Conservation (phyloP, 1,140 invertebrate species). For the Drosophila insularis region DNA sequence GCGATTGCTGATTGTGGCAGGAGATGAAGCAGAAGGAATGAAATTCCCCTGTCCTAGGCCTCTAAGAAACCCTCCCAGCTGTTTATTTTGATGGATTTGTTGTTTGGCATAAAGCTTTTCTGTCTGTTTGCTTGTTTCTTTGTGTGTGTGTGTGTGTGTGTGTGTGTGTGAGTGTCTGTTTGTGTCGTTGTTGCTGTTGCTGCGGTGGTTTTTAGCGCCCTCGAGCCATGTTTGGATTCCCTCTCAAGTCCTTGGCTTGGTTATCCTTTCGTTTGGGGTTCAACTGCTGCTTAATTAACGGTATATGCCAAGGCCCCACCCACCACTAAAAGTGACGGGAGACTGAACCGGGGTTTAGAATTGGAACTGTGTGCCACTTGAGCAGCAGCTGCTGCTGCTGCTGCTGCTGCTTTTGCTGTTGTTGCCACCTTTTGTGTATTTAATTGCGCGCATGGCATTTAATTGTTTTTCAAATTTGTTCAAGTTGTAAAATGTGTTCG, state of each 20-base stretch:
- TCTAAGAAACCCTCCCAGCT: slow-evolving; percentile 57
- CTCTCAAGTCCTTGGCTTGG: slow-evolving; percentile 13
- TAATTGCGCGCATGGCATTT: slow-evolving; percentile 81
- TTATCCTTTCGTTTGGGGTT: slow-evolving; percentile 35
- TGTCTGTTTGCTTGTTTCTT: slow-evolving; percentile 46
- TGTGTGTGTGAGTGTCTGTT: slow-evolving; percentile 36
- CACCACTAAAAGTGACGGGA: slow-evolving; percentile 16
- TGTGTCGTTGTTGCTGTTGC: slow-evolving; percentile 41
- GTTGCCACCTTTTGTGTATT: slow-evolving; percentile 80
- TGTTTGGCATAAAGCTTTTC: slow-evolving; percentile 36
- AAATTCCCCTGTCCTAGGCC: slow-evolving; percentile 7
- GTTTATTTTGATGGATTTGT: slow-evolving; percentile 81
- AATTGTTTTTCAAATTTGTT: slow-evolving; percentile 82
- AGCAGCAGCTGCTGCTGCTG: slow-evolving; percentile 46
- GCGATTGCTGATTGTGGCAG: not conserved
- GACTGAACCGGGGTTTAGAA: not conserved
- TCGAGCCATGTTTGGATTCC: slow-evolving; percentile 41
- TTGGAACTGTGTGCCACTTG: slow-evolving; percentile 55
- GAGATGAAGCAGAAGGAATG: slow-evolving; percentile 27
- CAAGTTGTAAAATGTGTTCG: slow-evolving; percentile 67
- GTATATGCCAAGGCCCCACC: slow-evolving; percentile 54
- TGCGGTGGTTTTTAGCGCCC: slow-evolving; percentile 44
- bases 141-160: slow-evolving; percentile 75
- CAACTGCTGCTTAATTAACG: slow-evolving; percentile 76
- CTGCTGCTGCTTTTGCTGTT: slow-evolving; percentile 22